Conservation (phyloP, 2,113 vertebrate genomes). For the Irena cyanogastra region DNA sequence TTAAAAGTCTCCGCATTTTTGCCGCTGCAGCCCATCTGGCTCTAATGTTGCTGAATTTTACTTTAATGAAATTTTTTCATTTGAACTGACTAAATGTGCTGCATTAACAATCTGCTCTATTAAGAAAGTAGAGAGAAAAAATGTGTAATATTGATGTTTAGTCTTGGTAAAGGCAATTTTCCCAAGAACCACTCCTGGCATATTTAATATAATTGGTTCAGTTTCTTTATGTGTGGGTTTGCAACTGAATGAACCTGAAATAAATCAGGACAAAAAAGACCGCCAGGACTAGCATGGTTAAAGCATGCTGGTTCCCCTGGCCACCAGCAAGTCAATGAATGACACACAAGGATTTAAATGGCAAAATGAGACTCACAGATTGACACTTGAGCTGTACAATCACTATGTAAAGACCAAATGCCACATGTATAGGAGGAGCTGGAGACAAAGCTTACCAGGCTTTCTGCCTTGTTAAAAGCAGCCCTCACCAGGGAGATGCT, state of each 20-base stretch:
- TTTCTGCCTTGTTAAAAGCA: not conserved
- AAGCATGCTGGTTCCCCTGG: not conserved
- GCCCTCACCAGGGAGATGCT: not conserved
- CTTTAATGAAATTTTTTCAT: conserved; percentile 7
- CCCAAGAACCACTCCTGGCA: not conserved
- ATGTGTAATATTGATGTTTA: not conserved
- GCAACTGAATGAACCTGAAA: not conserved
- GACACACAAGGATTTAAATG: not conserved
- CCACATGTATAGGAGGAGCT: rapidly evolving
- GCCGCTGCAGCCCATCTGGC: not conserved
- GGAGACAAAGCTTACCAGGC: not conserved
- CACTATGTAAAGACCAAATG: not conserved
- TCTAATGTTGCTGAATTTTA: conserved; percentile 17
- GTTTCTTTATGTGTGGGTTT: not conserved
- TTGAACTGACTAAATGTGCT: conserved; percentile 19
- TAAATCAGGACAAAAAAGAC: not conserved
- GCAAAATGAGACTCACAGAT: not conserved
- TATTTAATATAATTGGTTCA: not conserved
- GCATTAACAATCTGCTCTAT: not conserved
- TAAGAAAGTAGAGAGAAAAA: conserved; percentile 26
- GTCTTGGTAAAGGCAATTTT: not conserved
- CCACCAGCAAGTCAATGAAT: not conserved
- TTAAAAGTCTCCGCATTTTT: not conserved
- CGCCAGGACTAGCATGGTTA: not conserved
- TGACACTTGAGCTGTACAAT: not conserved